Base-by-base conservation (phyloP, 2,888 invertebrate genomes). In the Pseudanteris insignis region DNA sequence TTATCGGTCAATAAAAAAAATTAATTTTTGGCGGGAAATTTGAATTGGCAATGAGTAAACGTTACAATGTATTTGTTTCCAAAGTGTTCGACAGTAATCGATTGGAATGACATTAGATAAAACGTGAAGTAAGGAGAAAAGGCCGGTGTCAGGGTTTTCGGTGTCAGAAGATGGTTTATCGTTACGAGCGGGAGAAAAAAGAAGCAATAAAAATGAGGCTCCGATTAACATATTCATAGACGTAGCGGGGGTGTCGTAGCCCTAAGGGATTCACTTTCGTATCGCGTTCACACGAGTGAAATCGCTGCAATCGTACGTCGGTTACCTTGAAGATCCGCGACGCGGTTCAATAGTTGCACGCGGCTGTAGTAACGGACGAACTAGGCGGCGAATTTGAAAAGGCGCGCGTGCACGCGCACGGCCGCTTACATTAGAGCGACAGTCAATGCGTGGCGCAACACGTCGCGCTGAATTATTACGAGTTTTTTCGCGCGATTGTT, bases 181-280 rank as follows among this genome's bases (percentile, higher is more conserved):
- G n/a, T n/a, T n/a, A n/a, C n/a, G n/a, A n/a, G n/a, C n/a, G n/a
- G n/a, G n/a, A n/a, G n/a, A n/a, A n/a, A n/a, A n/a, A n/a, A n/a
- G n/a, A n/a, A n/a, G n/a, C n/a, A n/a, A n/a, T n/a, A n/a, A n/a
- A n/a, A n/a, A n/a, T n/a, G n/a, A n/a, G n/a, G n/a, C n/a, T n/a
- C n/a, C n/a, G 4, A 32, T 48, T 53, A 54, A 54, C 53, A 44
- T 48, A 60, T 54, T 60, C 60, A 48, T 54, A 36, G 29, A 9
- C 18, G 26, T 29, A 34, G 43, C 44, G 43, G 28, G 28, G 58
- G 40, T 51, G 51, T 59, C 36, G 37, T 53, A 34, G 55, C 46
- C 59, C 61, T 60, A 64, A 65, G 66, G 68, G 72, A 73, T 73
- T 71, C 70, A 68, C 70, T 72, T 71, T 73, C 72, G 68, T 71